Evolutionary conservation across 2,888 invertebrate genomes (phyloP), one percentile per base, ranked within the genome.

Genomic region (Drosophila prolongata): DNA sequence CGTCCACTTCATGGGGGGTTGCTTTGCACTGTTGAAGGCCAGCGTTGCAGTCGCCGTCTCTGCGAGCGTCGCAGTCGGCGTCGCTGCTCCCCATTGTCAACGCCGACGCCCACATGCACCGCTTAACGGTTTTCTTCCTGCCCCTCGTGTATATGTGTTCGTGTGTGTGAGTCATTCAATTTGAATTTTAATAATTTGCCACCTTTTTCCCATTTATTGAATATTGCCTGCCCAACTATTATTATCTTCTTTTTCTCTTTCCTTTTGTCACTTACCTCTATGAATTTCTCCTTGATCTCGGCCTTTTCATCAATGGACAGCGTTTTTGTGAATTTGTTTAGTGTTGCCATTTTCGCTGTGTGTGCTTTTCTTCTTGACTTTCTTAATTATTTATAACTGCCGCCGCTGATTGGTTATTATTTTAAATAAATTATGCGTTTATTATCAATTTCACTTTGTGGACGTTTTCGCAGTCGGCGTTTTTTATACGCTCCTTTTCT

Each of bases 201-300:
- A 38, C 60, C 38, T 60, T 40, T 42, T 68, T 52, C 30, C 16
- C 58, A 70, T 68, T 68, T 59, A 70, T 68, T 59, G 40, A 70
- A 38, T 55, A 24, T 56, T 10, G 30, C 27, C 11, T 16, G 46
- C 27, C 49, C n/a, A 30, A 19, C 56, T 14, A 53, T 56, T 56
- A 58, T 40, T n/a, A 24, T 24, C 24, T 65, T 3, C 6, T 58
- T 27, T n/a, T 55, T 59, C 30, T 57, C 40, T n/a, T 53, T 14
- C 56, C 42, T 59, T 67, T 72, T 60, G 59, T 37, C 74, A 93
- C 93, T 94, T 94, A 96, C 96, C 93, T 95, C 94, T 85, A 94
- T 93, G 91, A 96, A 96, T 91, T 96, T 95, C 93, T 96, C 96
- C 90, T 94, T 94, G 89, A 96, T 95, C 93, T 96, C 96, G 74